Evolutionary conservation across 2,797 vertebrate genomes (phyloP), one percentile per base, ranked within the genome.

Genomic region (Onychomys torridus): DNA sequence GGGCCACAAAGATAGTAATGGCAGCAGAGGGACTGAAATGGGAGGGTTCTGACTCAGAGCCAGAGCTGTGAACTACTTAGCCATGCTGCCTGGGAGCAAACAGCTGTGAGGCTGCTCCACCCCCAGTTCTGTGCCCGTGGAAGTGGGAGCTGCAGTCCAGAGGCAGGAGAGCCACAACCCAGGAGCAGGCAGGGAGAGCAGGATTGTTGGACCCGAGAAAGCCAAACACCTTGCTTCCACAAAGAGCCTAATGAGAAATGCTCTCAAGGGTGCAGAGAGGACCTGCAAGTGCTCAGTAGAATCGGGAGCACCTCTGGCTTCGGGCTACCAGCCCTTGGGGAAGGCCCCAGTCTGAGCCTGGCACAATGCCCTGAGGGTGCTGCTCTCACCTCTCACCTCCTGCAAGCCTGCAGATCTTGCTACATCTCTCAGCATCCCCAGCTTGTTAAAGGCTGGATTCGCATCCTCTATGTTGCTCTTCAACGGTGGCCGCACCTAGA

Each of bases 351-450:
- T 46, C 87, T 65, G 55, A 94, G 69, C 88, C 23, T 1, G 29
- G 84, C 93, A 87, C 76, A 32, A 34, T 0, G 3, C 92, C 82
- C 84, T 27, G 27, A 94, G 83, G 43, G 79, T 83, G 94, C 43
- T 63, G 86, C 76, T 84, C 82, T 93, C 93, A 81, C 96, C 77
- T 89, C 95, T 93, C 91, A 85, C 92, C 82, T 84, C 78, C 86
- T 79, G 3, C 1, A 76, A 89, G 92, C 57, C 78, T 57, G 69
- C 21, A 32, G 90, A 82, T 89, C 77, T 65, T 73, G 95, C 86
- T 86, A 63, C 69, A 19, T 55, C 40, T 94, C 71, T 93, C 49
- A 79, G 61, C 82, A 82, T 85, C 73, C 77, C 63, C 49, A 55
- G 34, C 82, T 46, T 85, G 89, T 92, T 29, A 43, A 91, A 91